phyloP scores from a whole-genome alignment of 2,888 invertebrate genomes.

The Argynnis bischoffii region DNA sequence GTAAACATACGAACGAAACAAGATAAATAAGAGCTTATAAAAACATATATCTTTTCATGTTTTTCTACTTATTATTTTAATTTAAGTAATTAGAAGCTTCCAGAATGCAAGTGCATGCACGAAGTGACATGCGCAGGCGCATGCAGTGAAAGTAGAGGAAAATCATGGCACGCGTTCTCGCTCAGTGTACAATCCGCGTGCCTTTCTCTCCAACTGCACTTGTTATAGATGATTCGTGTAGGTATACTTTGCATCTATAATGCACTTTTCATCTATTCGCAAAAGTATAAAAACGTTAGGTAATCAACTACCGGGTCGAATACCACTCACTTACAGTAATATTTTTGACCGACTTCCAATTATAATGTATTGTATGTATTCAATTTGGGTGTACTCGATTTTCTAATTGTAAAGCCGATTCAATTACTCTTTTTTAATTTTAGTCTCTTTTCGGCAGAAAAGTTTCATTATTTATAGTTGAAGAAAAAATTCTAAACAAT shows the following conservation, averaged over 20 bases:
- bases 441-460: too few species aligned
- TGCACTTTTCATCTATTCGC: background rate
- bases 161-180: constrained; percentile 29
- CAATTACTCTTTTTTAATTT: too few species aligned
- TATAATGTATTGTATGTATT: too few species aligned
- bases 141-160: constrained; percentile 37
- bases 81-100: background rate
- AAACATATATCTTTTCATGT: too few species aligned
- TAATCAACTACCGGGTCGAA: background rate
- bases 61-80: background rate
- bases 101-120: constrained; percentile 10
- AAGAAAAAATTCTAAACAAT: too few species aligned
- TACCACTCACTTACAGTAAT: too few species aligned
- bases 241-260: background rate
- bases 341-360: too few species aligned
- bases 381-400: too few species aligned
- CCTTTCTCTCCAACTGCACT: constrained; percentile 29
- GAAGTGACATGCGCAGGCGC: constrained; percentile 22
- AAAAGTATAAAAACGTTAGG: background rate
- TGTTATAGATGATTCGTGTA: background rate
- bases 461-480: too few species aligned
- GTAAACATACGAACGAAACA: too few species aligned
- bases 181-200: constrained; percentile 24
- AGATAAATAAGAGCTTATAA: too few species aligned
- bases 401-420: too few species aligned